phyloP scores from a whole-genome alignment of 2,113 vertebrate genomes.

The Gavia stellata region DNA sequence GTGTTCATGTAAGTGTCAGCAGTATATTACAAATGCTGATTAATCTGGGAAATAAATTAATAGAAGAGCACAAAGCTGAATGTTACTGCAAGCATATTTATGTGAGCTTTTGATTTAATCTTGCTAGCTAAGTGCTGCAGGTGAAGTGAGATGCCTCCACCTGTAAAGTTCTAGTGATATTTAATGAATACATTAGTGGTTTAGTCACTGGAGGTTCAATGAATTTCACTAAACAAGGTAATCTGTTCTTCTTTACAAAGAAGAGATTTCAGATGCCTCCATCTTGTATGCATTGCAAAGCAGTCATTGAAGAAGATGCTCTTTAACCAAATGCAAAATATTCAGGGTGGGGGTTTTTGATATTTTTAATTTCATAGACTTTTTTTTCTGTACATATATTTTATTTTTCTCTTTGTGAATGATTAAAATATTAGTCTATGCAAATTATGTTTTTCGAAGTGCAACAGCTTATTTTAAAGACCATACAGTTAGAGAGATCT shows the following conservation, averaged over 20 bases:
- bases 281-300: not conserved
- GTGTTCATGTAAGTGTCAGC: conserved; percentile 41
- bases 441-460: not conserved
- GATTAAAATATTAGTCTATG: not conserved
- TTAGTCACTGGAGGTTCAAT: not conserved
- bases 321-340: not conserved
- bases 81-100: conserved; percentile 16
- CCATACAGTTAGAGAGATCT: not conserved
- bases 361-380: not conserved
- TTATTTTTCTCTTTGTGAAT: not conserved
- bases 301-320: not conserved
- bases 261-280: not conserved
- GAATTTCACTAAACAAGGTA: not conserved
- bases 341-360: not conserved
- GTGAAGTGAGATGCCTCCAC: not conserved
- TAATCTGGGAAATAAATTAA: conserved; percentile 36
- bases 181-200: not conserved
- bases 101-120: conserved; percentile 19
- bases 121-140: conserved; percentile 6
- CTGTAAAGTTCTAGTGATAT: not conserved
- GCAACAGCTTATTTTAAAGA: not conserved
- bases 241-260: not conserved
- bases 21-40: conserved; percentile 57
- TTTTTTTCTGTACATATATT: not conserved
- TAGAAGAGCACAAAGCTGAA: not conserved